Conservation (phyloP, 2,797 vertebrate genomes). For the Stomatorhinus walkeri region DNA sequence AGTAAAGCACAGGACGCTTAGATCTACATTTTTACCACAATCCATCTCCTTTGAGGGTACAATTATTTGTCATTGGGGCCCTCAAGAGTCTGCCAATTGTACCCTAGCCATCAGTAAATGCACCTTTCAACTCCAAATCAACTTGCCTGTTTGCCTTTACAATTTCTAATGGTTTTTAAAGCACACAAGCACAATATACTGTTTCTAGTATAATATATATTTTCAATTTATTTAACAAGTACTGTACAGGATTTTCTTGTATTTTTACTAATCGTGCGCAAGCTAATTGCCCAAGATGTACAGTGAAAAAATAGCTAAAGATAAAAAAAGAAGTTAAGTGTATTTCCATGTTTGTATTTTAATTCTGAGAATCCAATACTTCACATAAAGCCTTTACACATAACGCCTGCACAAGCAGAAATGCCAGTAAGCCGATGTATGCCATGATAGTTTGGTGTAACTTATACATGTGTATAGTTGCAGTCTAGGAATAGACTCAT, state of each 20-base stretch:
- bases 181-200: background rate
- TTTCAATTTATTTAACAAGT: background rate
- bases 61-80: background rate
- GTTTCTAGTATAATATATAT: background rate
- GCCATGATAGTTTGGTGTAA: background rate
- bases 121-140: background rate
- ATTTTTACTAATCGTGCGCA: background rate
- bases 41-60: background rate
- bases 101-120: background rate
- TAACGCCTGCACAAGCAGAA: background rate
- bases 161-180: background rate
- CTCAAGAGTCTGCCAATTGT: background rate
- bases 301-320: background rate
- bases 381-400: background rate
- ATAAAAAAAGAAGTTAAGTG: background rate
- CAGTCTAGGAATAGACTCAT: too few species aligned
- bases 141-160: background rate
- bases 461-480: background rate
- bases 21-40: background rate
- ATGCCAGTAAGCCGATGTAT: background rate
- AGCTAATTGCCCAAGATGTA: background rate
- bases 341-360: background rate
- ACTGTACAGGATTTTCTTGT: background rate
- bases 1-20: background rate
- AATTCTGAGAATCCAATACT: background rate